These are phyloP conservation scores for Excalfactoria chinensis DNA, from an alignment of 2,113 vertebrate species.

Conservation along the genomic window DNA sequence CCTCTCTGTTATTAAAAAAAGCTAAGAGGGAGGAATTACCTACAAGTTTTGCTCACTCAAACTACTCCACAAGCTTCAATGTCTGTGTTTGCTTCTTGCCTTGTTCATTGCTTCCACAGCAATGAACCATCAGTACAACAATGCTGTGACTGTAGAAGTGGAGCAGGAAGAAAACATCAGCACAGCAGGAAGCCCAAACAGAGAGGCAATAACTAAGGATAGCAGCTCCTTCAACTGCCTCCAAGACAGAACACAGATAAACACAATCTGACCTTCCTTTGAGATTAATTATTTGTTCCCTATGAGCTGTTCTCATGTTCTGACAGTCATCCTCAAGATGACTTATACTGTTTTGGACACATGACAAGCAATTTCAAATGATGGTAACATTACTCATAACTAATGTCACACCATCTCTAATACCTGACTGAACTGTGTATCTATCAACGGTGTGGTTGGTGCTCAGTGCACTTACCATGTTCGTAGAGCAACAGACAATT, in stretches of 20 bases:
- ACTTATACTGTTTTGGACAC: neutral
- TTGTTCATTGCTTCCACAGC: neutral
- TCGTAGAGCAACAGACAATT: neutral
- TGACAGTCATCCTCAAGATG: neutral
- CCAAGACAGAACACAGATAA: neutral
- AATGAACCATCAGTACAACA: neutral
- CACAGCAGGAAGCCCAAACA: neutral
- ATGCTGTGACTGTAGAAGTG: fast-evolving
- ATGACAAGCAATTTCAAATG: neutral
- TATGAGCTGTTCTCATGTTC: neutral
- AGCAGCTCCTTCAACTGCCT: neutral
- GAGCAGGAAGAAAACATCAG: neutral
- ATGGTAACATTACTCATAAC: neutral
- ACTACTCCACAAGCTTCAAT: neutral
- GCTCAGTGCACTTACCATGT: neutral
- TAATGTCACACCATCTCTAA: neutral
- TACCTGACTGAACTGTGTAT: neutral
- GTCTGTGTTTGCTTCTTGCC: neutral
- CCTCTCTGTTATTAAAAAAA: neutral
- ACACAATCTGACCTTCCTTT: neutral
- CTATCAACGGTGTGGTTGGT: neutral
- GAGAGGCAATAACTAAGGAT: neutral
- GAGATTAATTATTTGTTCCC: neutral
- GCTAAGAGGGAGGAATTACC: neutral
- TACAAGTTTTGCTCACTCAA: neutral